phyloP scores from a whole-genome alignment of 2,113 vertebrate genomes.

The Cephalopterus ornatus region DNA sequence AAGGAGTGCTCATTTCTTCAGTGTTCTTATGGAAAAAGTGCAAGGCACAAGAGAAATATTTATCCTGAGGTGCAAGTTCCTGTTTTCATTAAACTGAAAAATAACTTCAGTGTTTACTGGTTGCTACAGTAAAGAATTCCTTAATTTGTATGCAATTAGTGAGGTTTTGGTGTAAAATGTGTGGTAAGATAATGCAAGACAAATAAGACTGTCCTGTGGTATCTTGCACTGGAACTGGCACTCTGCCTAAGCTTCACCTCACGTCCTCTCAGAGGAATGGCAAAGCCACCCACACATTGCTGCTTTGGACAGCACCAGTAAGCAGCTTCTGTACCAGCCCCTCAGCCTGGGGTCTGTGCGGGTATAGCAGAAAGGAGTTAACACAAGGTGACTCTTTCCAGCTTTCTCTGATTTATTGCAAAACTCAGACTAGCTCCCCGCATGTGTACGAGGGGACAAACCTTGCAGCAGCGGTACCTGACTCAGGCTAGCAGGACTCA shows the following conservation, averaged over 20 bases:
- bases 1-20: background rate
- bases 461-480: background rate
- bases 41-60: background rate
- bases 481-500: background rate
- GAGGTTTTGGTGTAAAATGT: background rate
- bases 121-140: background rate
- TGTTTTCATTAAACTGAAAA: background rate
- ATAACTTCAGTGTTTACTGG: background rate
- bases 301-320: accelerated
- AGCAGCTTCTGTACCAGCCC: background rate
- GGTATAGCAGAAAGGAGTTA: background rate
- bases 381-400: accelerated
- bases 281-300: accelerated
- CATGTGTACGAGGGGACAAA: background rate
- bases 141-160: background rate
- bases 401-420: background rate
- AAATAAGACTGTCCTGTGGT: too few species aligned
- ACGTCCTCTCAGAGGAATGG: accelerated
- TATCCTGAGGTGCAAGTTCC: background rate
- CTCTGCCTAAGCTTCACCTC: background rate
- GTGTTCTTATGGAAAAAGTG: background rate
- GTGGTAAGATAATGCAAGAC: background rate
- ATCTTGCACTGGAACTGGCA: too few species aligned
- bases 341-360: accelerated
- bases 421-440: background rate